Evolutionary conservation across 2,113 vertebrate species (phyloP).

Genomic region (Dicerorhinus sumatrensis): DNA sequence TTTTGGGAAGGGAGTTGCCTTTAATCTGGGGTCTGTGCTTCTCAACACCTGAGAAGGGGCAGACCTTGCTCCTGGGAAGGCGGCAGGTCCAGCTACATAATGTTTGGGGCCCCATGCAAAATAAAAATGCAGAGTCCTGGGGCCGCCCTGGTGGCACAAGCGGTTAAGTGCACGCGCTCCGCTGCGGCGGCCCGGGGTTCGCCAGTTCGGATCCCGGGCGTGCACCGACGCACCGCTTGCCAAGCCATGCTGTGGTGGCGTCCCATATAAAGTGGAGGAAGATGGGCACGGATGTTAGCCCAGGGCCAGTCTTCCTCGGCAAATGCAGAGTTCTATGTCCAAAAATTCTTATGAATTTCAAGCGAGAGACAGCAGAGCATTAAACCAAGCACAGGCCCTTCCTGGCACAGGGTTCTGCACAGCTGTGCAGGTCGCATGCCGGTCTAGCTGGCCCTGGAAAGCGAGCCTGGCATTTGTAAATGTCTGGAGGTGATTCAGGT

Average conservation of each 20-base stretch:
- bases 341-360: background rate
- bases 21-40: background rate
- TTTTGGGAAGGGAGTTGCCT: background rate
- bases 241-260: too few relatives aligned
- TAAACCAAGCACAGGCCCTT: background rate
- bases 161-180: too few relatives aligned
- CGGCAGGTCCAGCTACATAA: background rate
- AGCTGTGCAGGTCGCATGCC: background rate
- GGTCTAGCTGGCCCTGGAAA: background rate
- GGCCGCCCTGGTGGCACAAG: too few relatives aligned
- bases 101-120: background rate
- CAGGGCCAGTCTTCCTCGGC: too few relatives aligned
- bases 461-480: background rate
- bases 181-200: too few relatives aligned
- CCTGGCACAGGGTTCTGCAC: fast-evolving
- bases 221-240: too few relatives aligned
- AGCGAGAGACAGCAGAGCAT: too few relatives aligned
- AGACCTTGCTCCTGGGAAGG: background rate
- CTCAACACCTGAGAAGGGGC: background rate
- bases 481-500: background rate
- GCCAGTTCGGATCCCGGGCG: too few relatives aligned
- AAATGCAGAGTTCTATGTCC: background rate
- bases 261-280: too few relatives aligned
- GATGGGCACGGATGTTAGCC: too few relatives aligned
- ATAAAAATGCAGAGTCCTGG: background rate